phyloP scores from a whole-genome alignment of 2,888 invertebrate species.

The Aphodius granarius region DNA sequence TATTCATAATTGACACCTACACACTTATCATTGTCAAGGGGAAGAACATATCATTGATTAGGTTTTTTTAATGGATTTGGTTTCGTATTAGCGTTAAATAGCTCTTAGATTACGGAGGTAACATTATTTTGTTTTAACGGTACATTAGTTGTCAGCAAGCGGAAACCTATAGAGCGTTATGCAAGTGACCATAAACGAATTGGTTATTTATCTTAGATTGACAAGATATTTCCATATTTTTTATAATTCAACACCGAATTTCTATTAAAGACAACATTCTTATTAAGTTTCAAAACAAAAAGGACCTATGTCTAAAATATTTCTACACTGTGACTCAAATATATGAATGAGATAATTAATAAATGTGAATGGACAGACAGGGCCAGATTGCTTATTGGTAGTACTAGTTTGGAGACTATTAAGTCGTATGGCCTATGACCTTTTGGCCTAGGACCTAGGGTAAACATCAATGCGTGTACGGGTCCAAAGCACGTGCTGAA shows the following conservation, averaged over 20 bases:
- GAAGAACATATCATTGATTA: background rate
- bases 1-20: background rate
- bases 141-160: too few species aligned
- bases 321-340: too few species aligned
- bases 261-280: too few species aligned
- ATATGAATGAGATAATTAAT: background rate
- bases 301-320: too few species aligned
- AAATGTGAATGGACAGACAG: background rate
- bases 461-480: slow-evolving; percentile 22
- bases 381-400: background rate
- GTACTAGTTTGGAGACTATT: slow-evolving; percentile 23
- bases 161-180: too few species aligned
- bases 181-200: too few species aligned
- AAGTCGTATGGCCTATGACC: slow-evolving; percentile 22
- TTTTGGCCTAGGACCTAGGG: slow-evolving; percentile 20
- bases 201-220: too few species aligned
- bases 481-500: slow-evolving; percentile 23
- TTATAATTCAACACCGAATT: too few species aligned
- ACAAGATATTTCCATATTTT: too few species aligned
- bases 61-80: background rate
- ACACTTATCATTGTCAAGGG: background rate
- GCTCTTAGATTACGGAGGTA: background rate
- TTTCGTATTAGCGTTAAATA: background rate
- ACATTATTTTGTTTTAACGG: background rate
- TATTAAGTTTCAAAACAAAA: too few species aligned